Percentiles rank a stretch among this genome's conserved stretches.
Conservation (phyloP, 2,888 invertebrate species). For the Agonopterix alstromeriana region DNA sequence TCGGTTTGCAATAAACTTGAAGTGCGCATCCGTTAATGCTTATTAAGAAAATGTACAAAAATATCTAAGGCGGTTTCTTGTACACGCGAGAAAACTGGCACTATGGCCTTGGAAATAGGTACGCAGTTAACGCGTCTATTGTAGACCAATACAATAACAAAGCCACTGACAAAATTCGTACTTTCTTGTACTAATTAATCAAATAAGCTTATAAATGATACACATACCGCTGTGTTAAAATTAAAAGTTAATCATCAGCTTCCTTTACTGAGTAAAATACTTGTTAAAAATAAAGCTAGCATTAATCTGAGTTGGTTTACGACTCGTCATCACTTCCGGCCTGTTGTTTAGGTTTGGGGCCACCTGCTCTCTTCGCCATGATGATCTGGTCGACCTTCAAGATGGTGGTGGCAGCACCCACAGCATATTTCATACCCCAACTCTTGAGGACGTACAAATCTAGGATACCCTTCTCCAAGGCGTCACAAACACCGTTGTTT, state of each 20-base stretch:
- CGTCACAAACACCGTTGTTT: slow-evolving; percentile 83
- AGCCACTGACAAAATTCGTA: too few relatives aligned
- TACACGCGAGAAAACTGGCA: too few relatives aligned
- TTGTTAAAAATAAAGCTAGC: background rate
- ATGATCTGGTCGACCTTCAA: slow-evolving; percentile 98
- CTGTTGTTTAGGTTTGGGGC: slow-evolving; percentile 88
- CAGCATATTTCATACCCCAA: slow-evolving; percentile 98
- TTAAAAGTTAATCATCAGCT: slow-evolving; percentile 6
- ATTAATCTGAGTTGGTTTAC: slow-evolving; percentile 33
- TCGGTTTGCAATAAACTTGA: too few relatives aligned
- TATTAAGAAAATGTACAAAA: too few relatives aligned
- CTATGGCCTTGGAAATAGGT: too few relatives aligned
- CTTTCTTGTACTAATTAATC: too few relatives aligned
- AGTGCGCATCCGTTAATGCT: too few relatives aligned
- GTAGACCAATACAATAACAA: too few relatives aligned
- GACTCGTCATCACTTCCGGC: slow-evolving; percentile 86
- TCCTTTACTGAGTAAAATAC: slow-evolving; percentile 7
- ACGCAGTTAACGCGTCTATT: too few relatives aligned
- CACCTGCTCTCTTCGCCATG: slow-evolving; percentile 98
- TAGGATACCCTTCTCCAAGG: slow-evolving; percentile 84
- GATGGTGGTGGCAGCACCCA: slow-evolving; percentile 93
- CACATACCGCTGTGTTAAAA: background rate
- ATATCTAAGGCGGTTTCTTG: too few relatives aligned
- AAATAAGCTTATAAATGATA: too few relatives aligned
- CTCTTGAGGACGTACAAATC: slow-evolving; percentile 91